A percentile compares a stretch with the other conserved stretches of the same genome.
These are phyloP conservation scores for Enoplosus armatus DNA, from an alignment of 2,797 vertebrate species.

Conservation along the genomic window DNA sequence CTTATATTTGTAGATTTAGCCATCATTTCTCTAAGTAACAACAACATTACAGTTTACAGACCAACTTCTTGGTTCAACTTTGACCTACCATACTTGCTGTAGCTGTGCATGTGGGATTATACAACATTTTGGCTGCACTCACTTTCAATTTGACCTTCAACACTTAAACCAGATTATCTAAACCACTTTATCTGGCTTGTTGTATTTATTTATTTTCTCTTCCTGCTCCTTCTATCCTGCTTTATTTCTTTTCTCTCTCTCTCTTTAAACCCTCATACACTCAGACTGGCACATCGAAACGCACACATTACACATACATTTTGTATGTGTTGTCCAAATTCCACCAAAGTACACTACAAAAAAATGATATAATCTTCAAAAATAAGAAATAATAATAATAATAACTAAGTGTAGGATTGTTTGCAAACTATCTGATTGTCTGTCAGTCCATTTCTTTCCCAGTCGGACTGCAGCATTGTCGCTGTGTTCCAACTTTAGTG, in stretches of 20 bases:
- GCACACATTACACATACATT: no score
- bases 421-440: neutral
- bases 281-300: no score
- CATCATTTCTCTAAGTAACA: neutral
- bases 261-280: no score
- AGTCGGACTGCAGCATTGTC: neutral
- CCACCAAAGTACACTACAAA: neutral
- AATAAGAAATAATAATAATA: neutral
- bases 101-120: neutral
- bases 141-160: constrained; percentile 11
- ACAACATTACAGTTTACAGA: neutral
- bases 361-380: neutral
- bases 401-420: neutral
- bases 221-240: neutral
- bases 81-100: neutral
- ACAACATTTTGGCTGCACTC: neutral
- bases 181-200: neutral
- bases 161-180: neutral
- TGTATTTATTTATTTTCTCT: neutral
- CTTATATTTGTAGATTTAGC: neutral
- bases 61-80: neutral
- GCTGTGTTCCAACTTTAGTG: neutral
- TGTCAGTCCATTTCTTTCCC: neutral
- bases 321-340: neutral
- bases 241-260: no score